Conservation (phyloP, 2,888 invertebrate genomes). For the Lasioglossum vierecki region DNA sequence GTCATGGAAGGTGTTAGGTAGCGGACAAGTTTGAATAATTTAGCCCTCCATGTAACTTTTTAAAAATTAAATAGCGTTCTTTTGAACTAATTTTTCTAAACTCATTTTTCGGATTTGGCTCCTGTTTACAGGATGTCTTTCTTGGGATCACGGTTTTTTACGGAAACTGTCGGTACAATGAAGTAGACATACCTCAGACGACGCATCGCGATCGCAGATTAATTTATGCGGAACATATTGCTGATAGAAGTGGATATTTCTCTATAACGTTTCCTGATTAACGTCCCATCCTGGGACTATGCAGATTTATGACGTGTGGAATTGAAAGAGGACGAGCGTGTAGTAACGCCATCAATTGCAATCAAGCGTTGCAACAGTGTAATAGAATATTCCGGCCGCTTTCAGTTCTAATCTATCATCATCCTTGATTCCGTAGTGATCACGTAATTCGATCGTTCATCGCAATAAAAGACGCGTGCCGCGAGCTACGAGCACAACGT, state of each 20-base stretch:
- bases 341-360: conserved; percentile 3
- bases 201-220: not conserved
- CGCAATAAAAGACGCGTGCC: conserved; percentile 49
- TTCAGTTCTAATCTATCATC: not conserved
- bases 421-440: not conserved
- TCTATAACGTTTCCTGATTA: conserved; percentile 1
- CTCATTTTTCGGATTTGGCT: no score
- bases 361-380: not conserved
- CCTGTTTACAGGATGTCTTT: no score
- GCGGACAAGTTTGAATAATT: no score
- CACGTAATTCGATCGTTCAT: conserved; percentile 39
- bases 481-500: conserved; percentile 4
- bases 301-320: not conserved
- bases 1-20: no score
- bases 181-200: not conserved
- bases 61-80: no score
- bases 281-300: not conserved
- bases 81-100: no score
- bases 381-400: not conserved
- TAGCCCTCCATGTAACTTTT: no score
- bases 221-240: not conserved
- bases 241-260: not conserved
- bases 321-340: not conserved
- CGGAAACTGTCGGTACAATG: not conserved
- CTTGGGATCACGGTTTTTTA: not conserved